Evolutionary conservation across 2,888 invertebrate species (phyloP), one percentile per base, ranked within the genome.

Genomic region (Homarus gammarus): DNA sequence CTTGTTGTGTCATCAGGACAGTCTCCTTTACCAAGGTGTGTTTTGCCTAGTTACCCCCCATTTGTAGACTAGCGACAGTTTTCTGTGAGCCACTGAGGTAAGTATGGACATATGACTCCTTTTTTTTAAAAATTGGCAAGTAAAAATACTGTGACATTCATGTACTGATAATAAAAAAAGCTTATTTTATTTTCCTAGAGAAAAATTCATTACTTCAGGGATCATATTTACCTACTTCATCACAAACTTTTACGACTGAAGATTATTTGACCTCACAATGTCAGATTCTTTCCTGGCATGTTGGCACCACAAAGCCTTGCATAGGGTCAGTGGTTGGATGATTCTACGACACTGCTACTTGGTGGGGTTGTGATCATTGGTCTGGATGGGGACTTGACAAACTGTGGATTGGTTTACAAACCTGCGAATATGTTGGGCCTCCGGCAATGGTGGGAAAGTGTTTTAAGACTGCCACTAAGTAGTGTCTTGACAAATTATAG

Each of bases 11-110:
- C 31, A 64, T 64, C 64, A 22, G 12, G 75, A n/a, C 40, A 22
- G 33, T 44, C 36, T 5, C 73, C 27, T 40, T 40, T 75, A 2
- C 3, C 36, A 12, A 22, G 51, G 51, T 51, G 72, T 6, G n/a
- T 27, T n/a, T 44, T 15, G 12, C 51, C 33, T 36, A 68, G 31
- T 51, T 33, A 31, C 49, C 38, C 40, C 72, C 83, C 51, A n/a
- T 72, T 38, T 36, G 72, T 83, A 83, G 72, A 83, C 83, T 83
- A 83, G 83, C n/a, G 83, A 83, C 83, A 36, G 83, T 51, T 70
- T 72, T 83, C 72, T 40, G 70, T 36, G 72, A 68, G 51, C 70
- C 72, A 75, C 33, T 83, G 49, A 83, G 70, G 72, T 83, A 38
- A 83, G 36, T 83, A 51, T 72, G 70, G 83, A 83, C 83, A 51